Percentiles rank a stretch among this genome's conserved stretches.
phyloP scores from a whole-genome alignment of 2,113 vertebrate species.

The Microcebus lehilahytsara region DNA sequence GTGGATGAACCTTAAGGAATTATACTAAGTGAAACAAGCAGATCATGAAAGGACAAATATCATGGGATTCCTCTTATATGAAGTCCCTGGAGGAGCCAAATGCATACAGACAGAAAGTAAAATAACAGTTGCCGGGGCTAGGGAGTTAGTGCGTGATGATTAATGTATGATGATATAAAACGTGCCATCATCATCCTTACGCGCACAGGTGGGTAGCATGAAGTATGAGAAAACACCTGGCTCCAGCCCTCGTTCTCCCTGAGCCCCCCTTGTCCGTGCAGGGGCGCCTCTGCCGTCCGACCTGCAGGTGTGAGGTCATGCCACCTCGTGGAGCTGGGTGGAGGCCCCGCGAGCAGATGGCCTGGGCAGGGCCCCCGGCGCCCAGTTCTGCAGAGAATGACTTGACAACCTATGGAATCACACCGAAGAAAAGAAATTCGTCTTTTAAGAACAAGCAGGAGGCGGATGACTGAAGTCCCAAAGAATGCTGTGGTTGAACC shows the following conservation, averaged over 20 bases:
- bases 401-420: conserved; percentile 22
- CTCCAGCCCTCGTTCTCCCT: not conserved
- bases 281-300: not conserved
- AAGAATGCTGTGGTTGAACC: conserved; percentile 86
- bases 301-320: not conserved
- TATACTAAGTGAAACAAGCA: not conserved
- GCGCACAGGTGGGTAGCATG: not conserved
- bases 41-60: not conserved
- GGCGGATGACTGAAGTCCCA: conserved; percentile 82
- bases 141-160: not conserved
- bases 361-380: not conserved
- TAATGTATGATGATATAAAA: not conserved
- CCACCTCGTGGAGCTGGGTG: not conserved
- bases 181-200: not conserved
- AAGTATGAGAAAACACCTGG: not conserved
- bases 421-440: conserved; percentile 54
- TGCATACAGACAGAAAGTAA: not conserved
- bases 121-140: not conserved
- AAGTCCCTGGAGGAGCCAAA: not conserved
- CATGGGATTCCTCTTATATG: not conserved
- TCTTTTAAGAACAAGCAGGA: conserved; percentile 52
- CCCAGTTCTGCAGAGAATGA: conserved; percentile 18
- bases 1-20: accelerated
- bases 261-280: not conserved
- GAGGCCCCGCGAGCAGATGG: not conserved